Evolutionary conservation across 2,113 vertebrate genomes (phyloP).

Genomic region (Alligator mississippiensis): DNA sequence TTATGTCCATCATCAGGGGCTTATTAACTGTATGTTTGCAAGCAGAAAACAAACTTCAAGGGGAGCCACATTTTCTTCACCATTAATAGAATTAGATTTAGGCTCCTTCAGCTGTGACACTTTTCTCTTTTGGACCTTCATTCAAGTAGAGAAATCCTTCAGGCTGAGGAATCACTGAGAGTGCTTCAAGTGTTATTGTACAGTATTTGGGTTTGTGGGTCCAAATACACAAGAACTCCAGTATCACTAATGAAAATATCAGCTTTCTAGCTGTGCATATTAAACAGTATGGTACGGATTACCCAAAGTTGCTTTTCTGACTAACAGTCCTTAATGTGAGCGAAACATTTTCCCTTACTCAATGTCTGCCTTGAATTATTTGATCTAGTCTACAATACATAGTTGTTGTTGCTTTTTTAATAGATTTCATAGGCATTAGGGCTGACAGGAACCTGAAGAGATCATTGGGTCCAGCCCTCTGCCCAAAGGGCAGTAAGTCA

Average conservation of each 20-base stretch:
- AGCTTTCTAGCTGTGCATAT: background rate
- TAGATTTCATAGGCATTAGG: no score
- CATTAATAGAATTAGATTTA: slow-evolving; percentile 34
- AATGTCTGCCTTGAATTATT: no score
- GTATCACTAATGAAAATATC: background rate
- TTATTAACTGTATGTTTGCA: slow-evolving; percentile 50
- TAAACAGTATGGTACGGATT: accelerated
- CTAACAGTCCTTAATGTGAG: background rate
- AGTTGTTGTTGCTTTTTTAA: no score
- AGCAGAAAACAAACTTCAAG: background rate
- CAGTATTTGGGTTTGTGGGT: background rate
- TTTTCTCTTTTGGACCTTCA: slow-evolving; percentile 5
- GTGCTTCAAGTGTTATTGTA: background rate
- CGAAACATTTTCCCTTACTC: background rate
- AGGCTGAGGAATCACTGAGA: background rate
- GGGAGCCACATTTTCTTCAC: slow-evolving; percentile 26
- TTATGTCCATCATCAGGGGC: slow-evolving; percentile 42
- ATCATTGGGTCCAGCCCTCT: no score
- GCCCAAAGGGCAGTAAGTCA: no score
- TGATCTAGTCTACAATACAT: no score
- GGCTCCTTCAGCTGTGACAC: slow-evolving; percentile 8
- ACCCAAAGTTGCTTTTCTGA: background rate
- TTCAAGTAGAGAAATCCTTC: background rate
- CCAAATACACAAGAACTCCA: background rate
- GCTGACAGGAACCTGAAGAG: no score